Base-by-base conservation (phyloP, 2,797 vertebrate genomes). In the Ptychobarbus kaznakovi region DNA sequence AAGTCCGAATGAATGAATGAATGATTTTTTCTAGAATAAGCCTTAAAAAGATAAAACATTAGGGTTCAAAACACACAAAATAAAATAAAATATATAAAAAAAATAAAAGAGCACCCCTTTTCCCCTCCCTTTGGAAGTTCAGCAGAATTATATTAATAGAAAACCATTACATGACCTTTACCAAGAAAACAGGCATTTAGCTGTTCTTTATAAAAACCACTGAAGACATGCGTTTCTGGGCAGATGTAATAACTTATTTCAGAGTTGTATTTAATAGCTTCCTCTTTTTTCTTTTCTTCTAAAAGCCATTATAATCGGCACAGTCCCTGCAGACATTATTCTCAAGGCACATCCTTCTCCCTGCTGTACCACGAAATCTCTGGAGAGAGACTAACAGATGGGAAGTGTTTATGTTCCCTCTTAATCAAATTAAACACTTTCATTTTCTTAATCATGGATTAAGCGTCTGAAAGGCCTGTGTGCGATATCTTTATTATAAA, bases 371-470 rank as follows among this genome's bases (percentile, higher is more conserved):
- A 69, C 72, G 32, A 75, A 91, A 89, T 58, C 69, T 84, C 82
- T 69, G 42, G 25, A 91, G 92, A 92, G 90, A 81, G 81, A 90
- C 90, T 92, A 92, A 94, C 94, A 95, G 94, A 94, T 94, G 92
- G 89, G 86, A 86, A 89, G 91, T 91, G 91, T 93, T 94, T 94
- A 93, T 94, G 93, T 92, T 89, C 91, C 90, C 58, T 35, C 68
- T 92, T 94, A 93, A 95, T 95, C 94, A 94, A 93, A 93, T 94
- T 95, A 95, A 95, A 93, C 93, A 92, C 92, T 92, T 93, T 93
- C 93, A 94, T 94, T 94, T 91, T 88, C 90, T 87, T 95, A 94
- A 96, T 95, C 94, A 93, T 94, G 94, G 94, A 93, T 91, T 68
- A 92, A 91, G 91, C 92, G 92, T 92, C 93, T 95, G 93, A 92